Evolutionary conservation across 2,797 vertebrate species (phyloP), one percentile per base, ranked within the genome.

Genomic region (Sebastes matsubarae): DNA sequence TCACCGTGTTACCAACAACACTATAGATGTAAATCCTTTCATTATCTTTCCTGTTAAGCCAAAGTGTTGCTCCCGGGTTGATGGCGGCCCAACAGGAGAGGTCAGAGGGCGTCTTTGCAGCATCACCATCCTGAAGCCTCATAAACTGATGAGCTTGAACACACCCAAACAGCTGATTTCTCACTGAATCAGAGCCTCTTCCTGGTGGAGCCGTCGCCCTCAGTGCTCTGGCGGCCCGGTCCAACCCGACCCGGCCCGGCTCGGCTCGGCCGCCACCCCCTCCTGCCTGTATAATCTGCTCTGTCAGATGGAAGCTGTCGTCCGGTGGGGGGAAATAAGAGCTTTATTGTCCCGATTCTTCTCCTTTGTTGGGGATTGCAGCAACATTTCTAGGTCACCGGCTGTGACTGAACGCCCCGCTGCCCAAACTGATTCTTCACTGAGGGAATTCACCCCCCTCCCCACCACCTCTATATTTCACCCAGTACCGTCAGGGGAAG

Each of bases 341-440:
- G 89, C 83, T 75, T 81, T 79, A 91, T 92, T 93, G 90, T 93
- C 80, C 78, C 3, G 9, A 73, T 90, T 80, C 87, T 81, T 59
- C 75, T 81, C 79, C 77, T 90, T 89, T 88, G 91, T 89, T 84
- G 72, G 81, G 70, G 75, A 79, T 82, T 69, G 84, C 65, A 67
- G 84, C 60, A 83, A 84, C 82, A 88, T 90, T 90, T 93, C 87
- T 91, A 87, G 91, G 90, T 90, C 88, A 88, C 79, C 52, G 86
- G 83, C 84, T 87, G 85, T 46, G 85, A 65, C 61, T 85, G 75
- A 88, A 90, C 72, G 72, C 84, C 84, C 75, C 36, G 27, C 78
- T 87, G 85, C 76, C 83, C 69, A 86, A 75, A 89, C 86, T 12
- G 65, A 80, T 72, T 79, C 84, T 65, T 72, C 74, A 60, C 59